Conservation (phyloP, 2,113 vertebrate species). For the Oceanodroma tethys region DNA sequence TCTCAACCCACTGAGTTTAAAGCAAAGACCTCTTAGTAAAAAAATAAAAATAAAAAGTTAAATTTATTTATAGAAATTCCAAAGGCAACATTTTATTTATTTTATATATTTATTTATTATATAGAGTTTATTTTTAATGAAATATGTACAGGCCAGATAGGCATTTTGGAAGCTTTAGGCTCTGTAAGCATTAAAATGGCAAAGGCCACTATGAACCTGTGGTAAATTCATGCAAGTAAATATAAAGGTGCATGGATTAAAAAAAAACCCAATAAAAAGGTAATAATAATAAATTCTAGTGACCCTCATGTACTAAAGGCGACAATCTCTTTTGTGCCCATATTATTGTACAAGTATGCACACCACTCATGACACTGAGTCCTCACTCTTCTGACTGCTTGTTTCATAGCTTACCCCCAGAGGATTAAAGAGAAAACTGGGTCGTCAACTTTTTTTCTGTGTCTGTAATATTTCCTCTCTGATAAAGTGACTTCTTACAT, state of each 20-base stretch:
- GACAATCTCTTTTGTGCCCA: slow-evolving; percentile 83
- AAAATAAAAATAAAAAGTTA: slow-evolving; percentile 73
- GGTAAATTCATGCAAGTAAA: slow-evolving; percentile 82
- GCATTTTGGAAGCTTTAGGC: slow-evolving; percentile 87
- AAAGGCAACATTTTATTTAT: slow-evolving; percentile 91
- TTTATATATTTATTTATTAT: slow-evolving; percentile 93
- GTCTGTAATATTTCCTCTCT: slow-evolving; percentile 79
- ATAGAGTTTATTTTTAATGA: slow-evolving; percentile 93
- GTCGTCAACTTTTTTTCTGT: slow-evolving; percentile 77
- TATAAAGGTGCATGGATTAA: slow-evolving; percentile 76
- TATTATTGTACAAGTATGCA: slow-evolving; percentile 81
- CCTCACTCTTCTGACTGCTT: slow-evolving; percentile 80
- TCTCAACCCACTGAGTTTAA: slow-evolving; percentile 73
- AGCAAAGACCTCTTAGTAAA: slow-evolving; percentile 84
- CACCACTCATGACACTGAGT: slow-evolving; percentile 77
- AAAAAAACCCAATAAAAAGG: slow-evolving; percentile 45
- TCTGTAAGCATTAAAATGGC: slow-evolving; percentile 81
- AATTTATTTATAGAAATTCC: slow-evolving; percentile 91
- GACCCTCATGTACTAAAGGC: slow-evolving; percentile 78
- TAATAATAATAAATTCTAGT: slow-evolving; percentile 66
- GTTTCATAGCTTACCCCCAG: slow-evolving; percentile 80
- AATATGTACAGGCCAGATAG: slow-evolving; percentile 89
- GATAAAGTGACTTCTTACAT: slow-evolving; percentile 64
- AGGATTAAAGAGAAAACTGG: slow-evolving; percentile 83
- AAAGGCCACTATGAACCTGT: slow-evolving; percentile 80